These are phyloP conservation scores for Sinosuthora webbiana DNA, from an alignment of 2,113 vertebrate species.

Conservation along the genomic window DNA sequence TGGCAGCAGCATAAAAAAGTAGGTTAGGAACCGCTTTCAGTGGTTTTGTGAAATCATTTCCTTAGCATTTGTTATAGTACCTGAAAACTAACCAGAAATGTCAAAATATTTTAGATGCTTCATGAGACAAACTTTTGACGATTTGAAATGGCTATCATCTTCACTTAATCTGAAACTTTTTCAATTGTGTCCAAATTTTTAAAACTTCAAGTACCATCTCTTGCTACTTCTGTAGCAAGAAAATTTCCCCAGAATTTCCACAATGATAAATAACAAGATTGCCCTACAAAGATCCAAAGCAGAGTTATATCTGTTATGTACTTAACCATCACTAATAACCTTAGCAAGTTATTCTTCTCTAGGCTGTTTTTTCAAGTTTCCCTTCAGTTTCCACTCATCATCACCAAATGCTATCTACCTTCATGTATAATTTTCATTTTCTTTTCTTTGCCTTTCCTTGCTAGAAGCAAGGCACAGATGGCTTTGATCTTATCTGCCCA, in stretches of 20 bases:
- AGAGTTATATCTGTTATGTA: neutral
- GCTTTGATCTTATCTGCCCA: neutral
- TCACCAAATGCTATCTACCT: neutral
- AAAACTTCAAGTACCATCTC: neutral
- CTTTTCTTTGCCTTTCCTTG: neutral
- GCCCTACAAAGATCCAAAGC: neutral
- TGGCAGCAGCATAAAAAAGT: neutral
- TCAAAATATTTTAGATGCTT: neutral
- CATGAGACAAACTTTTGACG: neutral
- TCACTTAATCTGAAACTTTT: neutral
- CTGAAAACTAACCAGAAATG: neutral
- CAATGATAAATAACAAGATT: neutral
- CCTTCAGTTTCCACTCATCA: neutral
- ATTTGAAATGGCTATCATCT: neutral
- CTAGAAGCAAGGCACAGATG: neutral
- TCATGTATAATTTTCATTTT: neutral
- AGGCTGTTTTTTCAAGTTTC: neutral
- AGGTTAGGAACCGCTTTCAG: neutral
- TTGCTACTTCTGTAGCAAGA: neutral
- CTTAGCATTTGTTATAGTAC: neutral
- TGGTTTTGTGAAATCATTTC: conserved; percentile 35
- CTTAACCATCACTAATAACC: neutral
- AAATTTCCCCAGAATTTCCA: neutral
- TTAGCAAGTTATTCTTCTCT: neutral
- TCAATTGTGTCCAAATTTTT: neutral